Evolutionary conservation across 1,140 invertebrate genomes (phyloP), one percentile per base, ranked within the genome.

Genomic region (Drosophila takahashii): DNA sequence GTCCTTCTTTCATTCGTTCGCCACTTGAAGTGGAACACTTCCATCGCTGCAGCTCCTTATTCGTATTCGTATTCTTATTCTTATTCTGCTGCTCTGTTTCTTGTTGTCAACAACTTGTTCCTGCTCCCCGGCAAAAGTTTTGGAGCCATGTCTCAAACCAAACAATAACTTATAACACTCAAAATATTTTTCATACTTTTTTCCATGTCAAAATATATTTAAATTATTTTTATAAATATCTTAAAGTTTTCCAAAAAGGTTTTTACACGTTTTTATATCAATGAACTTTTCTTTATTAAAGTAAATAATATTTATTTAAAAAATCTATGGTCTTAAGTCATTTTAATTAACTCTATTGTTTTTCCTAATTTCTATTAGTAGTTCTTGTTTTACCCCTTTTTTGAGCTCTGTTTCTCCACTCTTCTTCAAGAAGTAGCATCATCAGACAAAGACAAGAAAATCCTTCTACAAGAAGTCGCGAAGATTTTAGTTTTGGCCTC

Each of bases 101-200:
- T 53, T 47, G 83, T 78, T 87, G 83, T 81, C 81, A 86, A 81
- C 81, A 80, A 80, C 73, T 77, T 80, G 72, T 72, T 61, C 44
- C 41, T 80, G 72, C 69, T 61, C 44, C 41, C 32, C 34, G 50
- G 62, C 53, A 16, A 64, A 65, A 47, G 41, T 53, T 65, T 47
- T 22, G 59, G 37, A 34, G 34, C 11, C 37, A 59, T 42, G 54
- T 44, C n/a, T 26, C 37, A 62, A 10, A 15, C 53, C 26, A 3
- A 34, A 34, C 37, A 13, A 16, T 34, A 15, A 13, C n/a, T 22
- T 18, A 26, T 18, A 13, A 10, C 51, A 57, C 36, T 0, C 16
- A 4, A 16, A 37, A 34, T n/a, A 15, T 36, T 50, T 10, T 50
- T 8, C 2, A 32, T 32, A 32, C 29, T 2, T 32, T 32, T 2